phyloP scores from a whole-genome alignment of 2,888 invertebrate species.

The Bibio marci region DNA sequence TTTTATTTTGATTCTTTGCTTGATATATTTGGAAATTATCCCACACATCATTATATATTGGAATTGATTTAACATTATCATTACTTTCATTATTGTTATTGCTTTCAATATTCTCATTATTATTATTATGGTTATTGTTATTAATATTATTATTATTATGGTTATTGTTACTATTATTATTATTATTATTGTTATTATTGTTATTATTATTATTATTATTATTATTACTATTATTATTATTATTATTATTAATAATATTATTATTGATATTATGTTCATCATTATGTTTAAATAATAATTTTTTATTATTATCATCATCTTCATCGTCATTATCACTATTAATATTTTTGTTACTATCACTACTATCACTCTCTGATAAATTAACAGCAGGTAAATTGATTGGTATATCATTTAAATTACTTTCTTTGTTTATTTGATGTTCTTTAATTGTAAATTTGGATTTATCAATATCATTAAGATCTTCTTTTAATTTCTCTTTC shows the following conservation, averaged over 20 bases:
- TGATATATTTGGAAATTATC: constrained; percentile 21
- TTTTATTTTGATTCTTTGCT: constrained; percentile 9
- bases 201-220: not conserved
- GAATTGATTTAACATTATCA: not conserved
- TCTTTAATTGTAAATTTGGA: no score
- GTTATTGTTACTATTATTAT: no score
- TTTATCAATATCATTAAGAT: no score
- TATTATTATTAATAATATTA: no score
- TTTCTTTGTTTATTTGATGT: no score
- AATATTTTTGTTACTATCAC: no score
- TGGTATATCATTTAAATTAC: constrained; percentile 35
- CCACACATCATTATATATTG: constrained; percentile 19
- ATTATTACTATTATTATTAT: not conserved
- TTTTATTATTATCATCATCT: constrained; percentile 11
- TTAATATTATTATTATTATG: not conserved
- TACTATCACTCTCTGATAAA: constrained; percentile 70
- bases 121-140: not conserved
- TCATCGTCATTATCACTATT: constrained; percentile 47
- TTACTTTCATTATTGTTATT: constrained; percentile 15
- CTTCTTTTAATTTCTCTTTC: no score
- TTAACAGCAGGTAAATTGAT: constrained; percentile 63
- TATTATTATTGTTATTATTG: not conserved
- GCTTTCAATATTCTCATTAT: constrained; percentile 16
- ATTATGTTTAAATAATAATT: no score
- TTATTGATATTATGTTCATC: no score